A percentile compares a stretch with the other conserved stretches of the same genome.
These are phyloP conservation scores for Furcifer pardalis DNA, from an alignment of 2,797 vertebrate genomes.

Conservation along the genomic window DNA sequence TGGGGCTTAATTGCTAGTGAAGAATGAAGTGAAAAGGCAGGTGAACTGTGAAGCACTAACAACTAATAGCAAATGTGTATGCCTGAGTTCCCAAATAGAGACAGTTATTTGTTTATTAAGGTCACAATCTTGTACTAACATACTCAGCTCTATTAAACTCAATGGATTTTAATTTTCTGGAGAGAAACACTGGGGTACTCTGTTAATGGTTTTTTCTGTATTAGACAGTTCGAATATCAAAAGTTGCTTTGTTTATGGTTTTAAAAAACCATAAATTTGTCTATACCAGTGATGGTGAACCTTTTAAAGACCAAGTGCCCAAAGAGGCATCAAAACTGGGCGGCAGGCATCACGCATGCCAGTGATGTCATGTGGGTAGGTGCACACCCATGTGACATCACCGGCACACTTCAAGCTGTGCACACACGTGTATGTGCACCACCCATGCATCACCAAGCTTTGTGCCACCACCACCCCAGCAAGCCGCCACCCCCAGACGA, in stretches of 20 bases:
- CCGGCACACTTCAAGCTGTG: no score
- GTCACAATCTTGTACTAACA: background rate
- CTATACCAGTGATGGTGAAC: no score
- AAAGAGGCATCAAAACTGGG: no score
- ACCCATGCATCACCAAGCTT: no score
- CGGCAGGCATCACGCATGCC: no score
- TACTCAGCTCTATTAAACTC: background rate
- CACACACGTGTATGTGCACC: no score
- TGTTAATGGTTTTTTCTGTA: background rate
- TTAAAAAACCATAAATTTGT: background rate
- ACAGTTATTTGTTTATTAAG: background rate
- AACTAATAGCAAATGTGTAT: background rate
- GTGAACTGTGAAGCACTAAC: slow-evolving; percentile 1
- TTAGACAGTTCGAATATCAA: background rate
- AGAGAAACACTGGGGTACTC: background rate
- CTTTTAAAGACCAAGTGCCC: no score
- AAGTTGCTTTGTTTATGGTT: background rate
- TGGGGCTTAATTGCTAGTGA: background rate
- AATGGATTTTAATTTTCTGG: background rate
- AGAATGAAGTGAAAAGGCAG: background rate
- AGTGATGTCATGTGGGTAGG: no score
- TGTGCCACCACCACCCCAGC: no score
- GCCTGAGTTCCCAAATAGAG: background rate
- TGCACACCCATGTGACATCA: no score
- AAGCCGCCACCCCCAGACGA: no score